Evolutionary conservation across 2,888 invertebrate genomes (phyloP).

Genomic region (Agapostemon virescens): DNA sequence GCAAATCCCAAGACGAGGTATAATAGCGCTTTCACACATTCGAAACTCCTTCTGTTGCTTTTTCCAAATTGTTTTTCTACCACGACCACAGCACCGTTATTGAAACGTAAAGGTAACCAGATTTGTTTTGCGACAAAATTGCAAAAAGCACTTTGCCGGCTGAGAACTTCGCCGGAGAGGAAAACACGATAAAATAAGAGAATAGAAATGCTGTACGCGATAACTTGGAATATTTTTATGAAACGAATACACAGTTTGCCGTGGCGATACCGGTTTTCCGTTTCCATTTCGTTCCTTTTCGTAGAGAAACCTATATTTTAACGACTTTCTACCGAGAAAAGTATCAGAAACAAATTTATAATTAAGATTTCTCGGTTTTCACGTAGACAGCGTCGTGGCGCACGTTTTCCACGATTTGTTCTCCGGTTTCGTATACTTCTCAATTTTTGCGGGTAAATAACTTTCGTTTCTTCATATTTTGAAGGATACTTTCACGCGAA

Average conservation of each 20-base stretch:
- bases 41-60: conserved; percentile 26
- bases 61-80: background rate
- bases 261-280: background rate
- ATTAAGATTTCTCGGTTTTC: background rate
- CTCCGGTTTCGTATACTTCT: background rate
- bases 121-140: background rate
- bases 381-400: background rate
- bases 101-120: conserved; percentile 32
- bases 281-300: background rate
- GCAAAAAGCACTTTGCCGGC: background rate
- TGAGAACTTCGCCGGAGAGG: background rate
- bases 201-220: background rate
- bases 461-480: background rate
- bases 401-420: background rate
- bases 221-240: background rate
- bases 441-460: background rate
- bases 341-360: background rate
- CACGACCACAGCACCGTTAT: conserved; percentile 38
- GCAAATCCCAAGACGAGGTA: conserved; percentile 25
- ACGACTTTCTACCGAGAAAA: background rate
- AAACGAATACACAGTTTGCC: background rate
- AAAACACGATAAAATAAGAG: background rate
- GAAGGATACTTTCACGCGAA: background rate
- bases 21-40: conserved; percentile 42
- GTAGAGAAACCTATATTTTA: background rate